A percentile compares a stretch with the other conserved stretches of the same genome.
Conservation (phyloP, 2,113 vertebrate genomes). For the Leptosomus discolor region DNA sequence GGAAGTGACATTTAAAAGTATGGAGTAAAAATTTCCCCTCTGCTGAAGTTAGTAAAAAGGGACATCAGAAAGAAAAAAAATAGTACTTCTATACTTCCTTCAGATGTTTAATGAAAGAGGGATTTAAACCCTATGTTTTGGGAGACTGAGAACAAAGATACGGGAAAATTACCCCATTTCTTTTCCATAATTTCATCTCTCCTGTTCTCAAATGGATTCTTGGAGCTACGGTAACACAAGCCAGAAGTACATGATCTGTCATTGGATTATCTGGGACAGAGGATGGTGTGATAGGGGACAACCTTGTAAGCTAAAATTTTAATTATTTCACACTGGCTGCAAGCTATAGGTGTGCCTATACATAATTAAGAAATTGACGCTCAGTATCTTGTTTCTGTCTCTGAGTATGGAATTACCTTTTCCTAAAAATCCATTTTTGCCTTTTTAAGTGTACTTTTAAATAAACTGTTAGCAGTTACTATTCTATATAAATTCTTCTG, state of each 20-base stretch:
- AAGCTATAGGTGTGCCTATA: not conserved
- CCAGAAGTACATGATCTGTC: not conserved
- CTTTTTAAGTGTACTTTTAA: not conserved
- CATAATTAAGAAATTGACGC: not conserved
- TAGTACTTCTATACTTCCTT: not conserved
- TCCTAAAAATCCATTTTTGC: not conserved
- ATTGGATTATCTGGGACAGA: not conserved
- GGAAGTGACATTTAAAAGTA: not conserved
- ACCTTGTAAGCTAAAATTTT: not conserved
- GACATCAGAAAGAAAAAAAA: too few relatives aligned
- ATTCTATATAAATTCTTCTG: not conserved
- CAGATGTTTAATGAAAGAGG: not conserved
- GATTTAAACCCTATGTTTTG: not conserved
- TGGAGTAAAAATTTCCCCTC: not conserved
- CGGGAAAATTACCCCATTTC: not conserved
- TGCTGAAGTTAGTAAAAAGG: not conserved
- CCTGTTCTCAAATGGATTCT: not conserved
- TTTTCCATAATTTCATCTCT: not conserved
- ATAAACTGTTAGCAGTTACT: not conserved
- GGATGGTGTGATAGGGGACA: not conserved
- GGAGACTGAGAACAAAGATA: not conserved
- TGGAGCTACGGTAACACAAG: not conserved
- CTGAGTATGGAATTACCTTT: not conserved
- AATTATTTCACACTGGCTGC: not conserved
- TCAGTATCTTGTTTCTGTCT: not conserved